Base-by-base conservation (phyloP, 2,888 invertebrate species). In the Heliconius aoede region DNA sequence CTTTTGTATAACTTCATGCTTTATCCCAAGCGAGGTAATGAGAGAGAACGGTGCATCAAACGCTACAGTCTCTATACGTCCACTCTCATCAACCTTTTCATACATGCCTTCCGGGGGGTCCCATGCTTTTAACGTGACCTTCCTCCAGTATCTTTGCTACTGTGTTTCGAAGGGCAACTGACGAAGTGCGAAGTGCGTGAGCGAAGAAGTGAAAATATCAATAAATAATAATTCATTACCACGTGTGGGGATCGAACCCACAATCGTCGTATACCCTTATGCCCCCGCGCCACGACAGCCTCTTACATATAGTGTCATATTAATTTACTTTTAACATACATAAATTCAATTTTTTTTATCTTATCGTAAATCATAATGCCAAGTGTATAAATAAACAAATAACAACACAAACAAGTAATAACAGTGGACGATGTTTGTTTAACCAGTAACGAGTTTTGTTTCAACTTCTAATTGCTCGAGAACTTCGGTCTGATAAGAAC, bases 371-470 rank as follows among this genome's bases (percentile, higher is more conserved):
- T 24, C 32, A 36, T 64, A 64, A 64, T 13, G 36, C 2, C 5
- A 0, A 32, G 36, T 13, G n/a, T 26, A 60, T 60, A 60, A 28
- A 60, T 26, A 60, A n/a, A 60, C 30, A 62, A 62, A 62, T 3
- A 62, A 62, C 64, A 15, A 36, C 4, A 32, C 64, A 64, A 64
- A 64, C 64, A 64, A 32, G 36, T 60, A 60, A 60, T 60, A 26
- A 60, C 60, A 36, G 65, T 65, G n/a, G 18, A 60, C 60, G 26
- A 60, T 26, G 60, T 26, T 60, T 60, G 26, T 60, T 60, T 15
- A 60, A 26, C 26, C 24, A 26, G 60, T 68, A 68, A 68, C 68
- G 68, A 68, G 68, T 51, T 68, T 68, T 68, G 68, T 68, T 68
- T 11, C 18, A 46, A 67, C 40, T 67, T 13, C 40, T 67, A 67